Evolutionary conservation across 2,113 vertebrate species (phyloP).

Genomic region (Lycaon pictus): DNA sequence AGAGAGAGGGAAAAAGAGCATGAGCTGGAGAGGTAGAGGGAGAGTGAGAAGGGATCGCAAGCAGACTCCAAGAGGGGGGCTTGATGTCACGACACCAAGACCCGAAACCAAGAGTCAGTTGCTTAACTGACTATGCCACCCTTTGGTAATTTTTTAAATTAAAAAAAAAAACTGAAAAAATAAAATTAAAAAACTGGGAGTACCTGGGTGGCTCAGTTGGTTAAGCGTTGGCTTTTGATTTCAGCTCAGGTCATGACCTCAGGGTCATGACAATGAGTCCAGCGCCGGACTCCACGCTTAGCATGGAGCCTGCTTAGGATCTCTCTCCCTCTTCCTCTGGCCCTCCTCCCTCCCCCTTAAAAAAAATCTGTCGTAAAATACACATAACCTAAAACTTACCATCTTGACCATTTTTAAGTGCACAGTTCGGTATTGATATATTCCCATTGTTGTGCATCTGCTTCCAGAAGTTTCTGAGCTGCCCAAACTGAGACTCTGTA

Average conservation of each 20-base stretch:
- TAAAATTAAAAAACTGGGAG: not conserved
- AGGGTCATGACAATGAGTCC: not conserved
- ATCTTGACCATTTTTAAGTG: not conserved
- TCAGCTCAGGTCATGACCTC: not conserved
- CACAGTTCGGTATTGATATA: not conserved
- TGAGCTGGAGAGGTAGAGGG: not conserved
- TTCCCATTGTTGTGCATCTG: not conserved
- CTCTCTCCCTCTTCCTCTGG: not conserved
- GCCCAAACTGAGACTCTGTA: not conserved
- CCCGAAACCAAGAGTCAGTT: not conserved
- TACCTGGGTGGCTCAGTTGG: no score
- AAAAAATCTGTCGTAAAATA: not conserved
- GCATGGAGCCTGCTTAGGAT: not conserved
- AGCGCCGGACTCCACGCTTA: accelerated
- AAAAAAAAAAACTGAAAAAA: not conserved
- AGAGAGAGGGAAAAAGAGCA: not conserved
- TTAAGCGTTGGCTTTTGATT: no score
- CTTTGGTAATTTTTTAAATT: not conserved
- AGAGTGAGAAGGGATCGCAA: not conserved
- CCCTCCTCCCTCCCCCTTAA: not conserved
- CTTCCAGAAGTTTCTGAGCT: not conserved
- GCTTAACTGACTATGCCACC: not conserved
- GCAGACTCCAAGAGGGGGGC: not conserved
- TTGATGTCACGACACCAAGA: not conserved
- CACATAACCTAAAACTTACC: not conserved